Conservation (phyloP, 2,113 vertebrate species). For the Platycercus adscitus region DNA sequence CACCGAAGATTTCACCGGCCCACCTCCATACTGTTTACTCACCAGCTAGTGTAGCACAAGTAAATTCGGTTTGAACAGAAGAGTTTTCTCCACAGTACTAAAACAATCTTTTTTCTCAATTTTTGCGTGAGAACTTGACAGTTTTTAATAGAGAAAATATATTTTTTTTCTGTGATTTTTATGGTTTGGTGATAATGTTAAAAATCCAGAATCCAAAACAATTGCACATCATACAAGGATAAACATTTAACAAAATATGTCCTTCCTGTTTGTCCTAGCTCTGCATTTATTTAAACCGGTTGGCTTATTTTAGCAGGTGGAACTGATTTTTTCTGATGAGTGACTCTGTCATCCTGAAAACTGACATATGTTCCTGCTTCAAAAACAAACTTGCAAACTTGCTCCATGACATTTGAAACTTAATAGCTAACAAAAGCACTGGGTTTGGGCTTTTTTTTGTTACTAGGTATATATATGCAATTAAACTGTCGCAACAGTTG, state of each 20-base stretch:
- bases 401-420: neutral
- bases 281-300: slow-evolving; percentile 15
- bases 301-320: slow-evolving; percentile 30
- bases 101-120: neutral
- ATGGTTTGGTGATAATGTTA: slow-evolving; percentile 23
- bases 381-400: neutral
- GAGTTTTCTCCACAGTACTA: neutral
- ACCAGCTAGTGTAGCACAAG: neutral
- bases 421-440: neutral
- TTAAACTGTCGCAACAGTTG: neutral
- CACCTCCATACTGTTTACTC: neutral
- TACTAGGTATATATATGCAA: neutral
- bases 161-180: neutral
- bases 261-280: slow-evolving; percentile 34
- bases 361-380: neutral
- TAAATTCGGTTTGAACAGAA: neutral
- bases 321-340: slow-evolving; percentile 26
- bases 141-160: neutral
- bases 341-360: neutral
- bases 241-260: slow-evolving; percentile 20
- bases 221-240: neutral
- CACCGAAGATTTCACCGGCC: neutral
- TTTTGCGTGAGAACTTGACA: neutral
- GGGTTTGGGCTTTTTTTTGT: neutral
- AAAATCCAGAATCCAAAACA: slow-evolving; percentile 1